These are phyloP conservation scores for Trematomus loennbergii DNA, from an alignment of 2,113 vertebrate species.

Conservation along the genomic window DNA sequence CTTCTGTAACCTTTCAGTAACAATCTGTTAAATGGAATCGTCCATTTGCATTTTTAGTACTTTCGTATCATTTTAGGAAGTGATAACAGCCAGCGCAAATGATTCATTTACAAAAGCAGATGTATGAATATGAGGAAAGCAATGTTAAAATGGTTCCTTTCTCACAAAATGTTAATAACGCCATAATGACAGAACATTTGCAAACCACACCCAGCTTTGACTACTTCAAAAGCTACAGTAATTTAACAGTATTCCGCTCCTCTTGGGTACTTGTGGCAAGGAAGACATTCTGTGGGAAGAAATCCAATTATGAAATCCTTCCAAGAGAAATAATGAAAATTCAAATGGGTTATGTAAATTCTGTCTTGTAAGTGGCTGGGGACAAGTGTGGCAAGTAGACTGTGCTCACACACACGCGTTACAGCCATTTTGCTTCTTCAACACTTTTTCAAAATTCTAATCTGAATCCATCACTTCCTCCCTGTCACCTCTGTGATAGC, in stretches of 20 bases:
- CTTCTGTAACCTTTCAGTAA: background rate
- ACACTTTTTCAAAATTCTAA: conserved; percentile 66
- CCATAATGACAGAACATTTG: conserved; percentile 21
- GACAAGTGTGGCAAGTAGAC: conserved; percentile 61
- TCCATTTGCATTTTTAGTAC: background rate
- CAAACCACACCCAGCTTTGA: conserved; percentile 48
- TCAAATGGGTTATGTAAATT: conserved; percentile 78
- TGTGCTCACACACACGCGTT: background rate
- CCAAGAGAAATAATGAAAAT: conserved; percentile 73
- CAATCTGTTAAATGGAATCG: background rate
- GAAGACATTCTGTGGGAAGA: conserved; percentile 32
- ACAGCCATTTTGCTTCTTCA: conserved; percentile 42
- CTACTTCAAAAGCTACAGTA: conserved; percentile 40
- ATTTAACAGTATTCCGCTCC: conserved; percentile 42
- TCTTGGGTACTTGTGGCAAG: conserved; percentile 24
- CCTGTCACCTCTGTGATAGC: conserved; percentile 70
- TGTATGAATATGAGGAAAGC: background rate
- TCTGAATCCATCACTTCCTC: conserved; percentile 75
- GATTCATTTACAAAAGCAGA: conserved; percentile 4
- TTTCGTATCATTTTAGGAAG: background rate
- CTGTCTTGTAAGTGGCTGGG: conserved; percentile 65
- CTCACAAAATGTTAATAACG: conserved; percentile 17
- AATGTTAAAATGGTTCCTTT: background rate
- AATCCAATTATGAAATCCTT: conserved; percentile 72
- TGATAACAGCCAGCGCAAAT: conserved; percentile 11